These are phyloP conservation scores for Benthosema pterotum DNA, from an alignment of 2,797 vertebrate genomes.

Conservation along the genomic window DNA sequence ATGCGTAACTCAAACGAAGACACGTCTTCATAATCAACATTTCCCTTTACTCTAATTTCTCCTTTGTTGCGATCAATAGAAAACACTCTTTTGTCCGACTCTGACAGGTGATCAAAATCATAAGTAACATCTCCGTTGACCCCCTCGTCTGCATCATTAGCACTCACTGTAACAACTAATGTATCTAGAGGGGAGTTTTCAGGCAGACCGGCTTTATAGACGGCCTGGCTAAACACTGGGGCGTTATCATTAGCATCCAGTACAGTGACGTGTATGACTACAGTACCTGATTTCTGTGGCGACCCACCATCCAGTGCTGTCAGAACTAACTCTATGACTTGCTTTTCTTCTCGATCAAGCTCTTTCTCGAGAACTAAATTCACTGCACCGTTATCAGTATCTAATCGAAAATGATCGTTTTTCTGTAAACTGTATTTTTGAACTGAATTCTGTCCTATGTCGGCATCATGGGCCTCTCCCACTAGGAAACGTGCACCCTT, in stretches of 20 bases:
- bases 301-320: neutral
- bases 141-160: conserved; percentile 65
- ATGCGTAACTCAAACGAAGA: conserved; percentile 66
- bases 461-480: neutral
- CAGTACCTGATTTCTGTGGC: no score
- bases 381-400: neutral
- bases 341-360: conserved; percentile 27
- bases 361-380: neutral
- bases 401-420: neutral
- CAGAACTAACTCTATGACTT: neutral
- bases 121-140: conserved; percentile 66
- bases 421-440: neutral
- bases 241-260: conserved; percentile 81
- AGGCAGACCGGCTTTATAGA: neutral
- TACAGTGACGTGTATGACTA: no score
- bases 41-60: conserved; percentile 51
- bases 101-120: conserved; percentile 55
- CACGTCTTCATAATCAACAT: conserved; percentile 69
- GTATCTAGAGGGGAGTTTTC: conserved; percentile 60
- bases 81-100: conserved; percentile 60
- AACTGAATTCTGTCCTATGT: neutral
- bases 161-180: conserved; percentile 52
- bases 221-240: conserved; percentile 40
- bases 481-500: conserved; percentile 57
- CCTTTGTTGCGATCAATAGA: conserved; percentile 58